phyloP scores from a whole-genome alignment of 2,113 vertebrate species.

The Suricata suricatta region DNA sequence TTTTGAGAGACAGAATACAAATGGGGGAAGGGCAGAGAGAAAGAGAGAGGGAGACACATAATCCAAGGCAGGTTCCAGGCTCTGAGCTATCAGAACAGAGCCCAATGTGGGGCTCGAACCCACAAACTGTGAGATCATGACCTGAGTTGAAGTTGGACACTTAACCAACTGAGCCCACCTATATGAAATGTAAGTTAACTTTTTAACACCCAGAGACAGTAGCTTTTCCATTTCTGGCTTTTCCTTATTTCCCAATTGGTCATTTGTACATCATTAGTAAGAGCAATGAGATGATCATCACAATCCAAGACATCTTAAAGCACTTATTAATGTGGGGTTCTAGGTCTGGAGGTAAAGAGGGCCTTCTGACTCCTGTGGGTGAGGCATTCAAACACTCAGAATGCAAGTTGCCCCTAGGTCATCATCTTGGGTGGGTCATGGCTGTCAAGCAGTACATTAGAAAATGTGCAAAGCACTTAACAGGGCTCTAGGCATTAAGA shows the following conservation, averaged over 20 bases:
- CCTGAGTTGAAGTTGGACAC: too few species aligned
- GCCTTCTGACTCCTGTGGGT: not conserved
- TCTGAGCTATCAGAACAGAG: too few species aligned
- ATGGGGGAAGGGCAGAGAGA: too few species aligned
- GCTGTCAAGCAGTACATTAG: not conserved
- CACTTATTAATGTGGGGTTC: not conserved
- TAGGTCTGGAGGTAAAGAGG: not conserved
- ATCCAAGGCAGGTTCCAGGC: too few species aligned
- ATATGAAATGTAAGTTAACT: slow-evolving; percentile 16
- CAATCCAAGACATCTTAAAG: not conserved
- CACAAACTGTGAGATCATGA: too few species aligned
- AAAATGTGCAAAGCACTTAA: slow-evolving; percentile 5
- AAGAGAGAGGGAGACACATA: too few species aligned
- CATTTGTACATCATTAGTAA: not conserved
- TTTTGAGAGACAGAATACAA: too few species aligned
- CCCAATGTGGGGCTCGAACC: too few species aligned
- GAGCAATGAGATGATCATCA: not conserved
- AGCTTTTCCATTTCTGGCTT: not conserved
- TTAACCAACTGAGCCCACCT: too few species aligned
- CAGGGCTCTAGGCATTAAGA: not conserved
- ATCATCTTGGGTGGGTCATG: not conserved
- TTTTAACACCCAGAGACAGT: not conserved
- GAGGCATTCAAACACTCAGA: not conserved
- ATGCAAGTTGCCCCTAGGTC: not conserved
- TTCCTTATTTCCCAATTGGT: not conserved